Evolutionary conservation across 2,113 vertebrate genomes (phyloP), one percentile per base, ranked within the genome.

Genomic region (Urocitellus parryii): DNA sequence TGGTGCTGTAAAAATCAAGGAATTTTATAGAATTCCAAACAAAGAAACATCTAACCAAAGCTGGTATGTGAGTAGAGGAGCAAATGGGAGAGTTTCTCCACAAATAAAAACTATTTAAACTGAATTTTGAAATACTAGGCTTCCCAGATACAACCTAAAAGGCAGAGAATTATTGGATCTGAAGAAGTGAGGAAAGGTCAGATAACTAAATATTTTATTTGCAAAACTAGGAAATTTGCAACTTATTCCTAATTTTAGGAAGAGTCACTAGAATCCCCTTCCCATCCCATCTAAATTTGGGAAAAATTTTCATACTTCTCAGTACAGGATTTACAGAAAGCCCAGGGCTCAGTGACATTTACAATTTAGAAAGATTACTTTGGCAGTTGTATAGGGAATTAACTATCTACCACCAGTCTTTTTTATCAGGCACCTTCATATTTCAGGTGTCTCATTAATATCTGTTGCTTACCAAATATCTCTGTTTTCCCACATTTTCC

Each of bases 11-110:
- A 37, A 29, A 86, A 29, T 27, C 10, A 20, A 80, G 22, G 16
- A 13, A 9, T 74, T 78, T 24, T 74, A 10, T 4, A 61, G 42
- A 79, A 56, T 51, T 65, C 8, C 37, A 81, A 58, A 42, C 14
- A 87, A 24, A 90, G 11, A 10, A 14, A 61, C 25, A 7, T 17
- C 42, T 37, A 48, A 42, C 3, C 25, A 85, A 85, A 74, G 27
- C 10, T 8, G 0, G 16, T 17, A 39, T 10, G 8, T 17, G 17
- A 24, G 7, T 32, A 56, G 4, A 5, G 37, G 2, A 1, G 0
- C 0, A 18, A 4, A 5, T 12, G 42, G 14, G 42, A 7, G 84
- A 25, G 10, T 32, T 89, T 70, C 27, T 83, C 4, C 5, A 72
- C 37, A 65, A 42, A 53, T 16, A 80, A 65, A 24, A 70, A 34